Evolutionary conservation across 1,140 invertebrate species (phyloP).

Genomic region (Heliconius himera): DNA sequence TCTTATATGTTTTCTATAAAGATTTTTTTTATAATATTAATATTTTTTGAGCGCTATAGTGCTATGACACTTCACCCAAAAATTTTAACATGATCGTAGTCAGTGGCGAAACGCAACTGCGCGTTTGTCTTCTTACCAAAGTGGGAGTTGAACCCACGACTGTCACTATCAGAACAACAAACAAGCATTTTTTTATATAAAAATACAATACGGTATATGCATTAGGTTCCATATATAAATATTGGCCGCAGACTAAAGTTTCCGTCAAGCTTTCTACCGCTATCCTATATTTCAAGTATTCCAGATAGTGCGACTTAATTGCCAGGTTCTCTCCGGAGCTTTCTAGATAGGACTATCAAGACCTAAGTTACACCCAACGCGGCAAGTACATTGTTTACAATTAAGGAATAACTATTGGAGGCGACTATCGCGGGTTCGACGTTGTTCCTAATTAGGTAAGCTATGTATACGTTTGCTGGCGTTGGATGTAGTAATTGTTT

Average conservation of each 20-base stretch:
- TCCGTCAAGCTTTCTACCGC: neutral
- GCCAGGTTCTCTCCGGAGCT: neutral
- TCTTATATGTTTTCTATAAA: neutral
- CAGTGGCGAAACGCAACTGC: too few species aligned
- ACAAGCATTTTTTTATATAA: neutral
- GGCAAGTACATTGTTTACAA: conserved; percentile 27
- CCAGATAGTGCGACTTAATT: neutral
- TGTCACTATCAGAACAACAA: neutral
- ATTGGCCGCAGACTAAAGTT: neutral
- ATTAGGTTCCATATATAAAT: neutral
- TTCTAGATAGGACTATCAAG: neutral
- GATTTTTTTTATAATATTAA: neutral
- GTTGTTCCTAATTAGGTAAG: conserved; percentile 22
- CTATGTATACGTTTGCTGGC: neutral
- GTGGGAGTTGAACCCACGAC: too few species aligned
- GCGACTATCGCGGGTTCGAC: conserved; percentile 1
- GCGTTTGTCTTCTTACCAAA: too few species aligned
- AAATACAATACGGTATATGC: neutral
- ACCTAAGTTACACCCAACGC: conserved; percentile 11
- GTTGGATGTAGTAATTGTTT: neutral
- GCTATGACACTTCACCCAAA: too few species aligned
- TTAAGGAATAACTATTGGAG: conserved; percentile 23
- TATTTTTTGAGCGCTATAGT: too few species aligned
- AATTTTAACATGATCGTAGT: too few species aligned
- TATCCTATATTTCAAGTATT: neutral